These are phyloP conservation scores for Paralvinella palmiformis DNA, from an alignment of 1,140 invertebrate species.

Conservation along the genomic window DNA sequence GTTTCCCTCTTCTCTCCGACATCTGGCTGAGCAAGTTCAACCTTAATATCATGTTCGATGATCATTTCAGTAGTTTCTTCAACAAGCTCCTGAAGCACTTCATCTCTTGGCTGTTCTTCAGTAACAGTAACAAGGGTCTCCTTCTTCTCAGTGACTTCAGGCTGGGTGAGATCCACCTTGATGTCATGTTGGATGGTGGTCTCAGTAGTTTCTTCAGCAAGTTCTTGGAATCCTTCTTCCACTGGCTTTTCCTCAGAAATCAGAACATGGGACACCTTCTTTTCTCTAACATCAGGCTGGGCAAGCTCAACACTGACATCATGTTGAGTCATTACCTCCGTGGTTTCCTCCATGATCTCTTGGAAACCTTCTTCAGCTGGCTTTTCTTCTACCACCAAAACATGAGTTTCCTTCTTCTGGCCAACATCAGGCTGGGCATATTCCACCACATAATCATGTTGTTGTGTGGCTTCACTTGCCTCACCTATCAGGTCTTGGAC, in stretches of 20 bases:
- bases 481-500: neutral
- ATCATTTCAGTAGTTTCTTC: neutral
- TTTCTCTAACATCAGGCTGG: neutral
- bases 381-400: conserved; percentile 10
- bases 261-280: neutral
- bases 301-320: conserved; percentile 4
- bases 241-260: conserved; percentile 15
- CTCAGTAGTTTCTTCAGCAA: neutral
- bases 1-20: conserved; percentile 4
- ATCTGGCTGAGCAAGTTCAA: conserved; percentile 8
- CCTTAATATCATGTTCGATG: neutral
- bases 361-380: conserved; percentile 9
- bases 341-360: conserved; percentile 3
- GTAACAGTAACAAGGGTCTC: neutral
- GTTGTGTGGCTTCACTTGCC: conserved; percentile 6
- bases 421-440: conserved; percentile 8
- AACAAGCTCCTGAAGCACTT: neutral
- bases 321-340: conserved; percentile 5
- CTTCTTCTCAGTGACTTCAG: neutral
- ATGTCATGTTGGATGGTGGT: neutral
- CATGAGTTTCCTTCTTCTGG: neutral
- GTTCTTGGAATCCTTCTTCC: conserved; percentile 11
- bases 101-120: neutral
- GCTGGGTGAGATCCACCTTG: conserved; percentile 2
- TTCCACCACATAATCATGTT: neutral